Evolutionary conservation across 2,113 vertebrate genomes (phyloP).

Genomic region (Choloepus hoffmanni): DNA sequence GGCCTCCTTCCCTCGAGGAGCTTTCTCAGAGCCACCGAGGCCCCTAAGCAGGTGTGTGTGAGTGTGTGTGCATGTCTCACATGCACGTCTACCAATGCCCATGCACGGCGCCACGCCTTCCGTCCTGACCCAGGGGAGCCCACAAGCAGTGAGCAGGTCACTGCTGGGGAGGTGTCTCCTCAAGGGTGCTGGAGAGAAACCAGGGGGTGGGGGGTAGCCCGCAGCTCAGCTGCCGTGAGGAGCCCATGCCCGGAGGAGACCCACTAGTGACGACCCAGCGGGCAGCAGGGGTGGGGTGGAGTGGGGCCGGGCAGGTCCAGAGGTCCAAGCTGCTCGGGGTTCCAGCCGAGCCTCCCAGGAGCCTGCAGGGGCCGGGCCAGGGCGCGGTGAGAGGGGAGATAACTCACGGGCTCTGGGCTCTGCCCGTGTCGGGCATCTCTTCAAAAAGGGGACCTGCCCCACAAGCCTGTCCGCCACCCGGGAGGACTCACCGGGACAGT

Average conservation of each 20-base stretch:
- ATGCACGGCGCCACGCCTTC: not conserved
- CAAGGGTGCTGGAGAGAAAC: not conserved
- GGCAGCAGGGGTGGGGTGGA: not conserved
- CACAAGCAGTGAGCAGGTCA: not conserved
- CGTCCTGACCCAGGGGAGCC: not conserved
- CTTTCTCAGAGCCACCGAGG: not conserved
- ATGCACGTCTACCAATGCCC: not conserved
- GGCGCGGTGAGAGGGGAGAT: not conserved
- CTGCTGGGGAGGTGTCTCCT: not conserved
- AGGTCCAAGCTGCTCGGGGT: not conserved
- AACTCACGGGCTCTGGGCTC: not conserved
- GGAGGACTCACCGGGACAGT: conserved; percentile 93
- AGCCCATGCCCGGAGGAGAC: too few species aligned
- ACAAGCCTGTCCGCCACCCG: too few species aligned
- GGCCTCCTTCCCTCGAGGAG: not conserved
- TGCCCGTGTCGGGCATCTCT: not conserved
- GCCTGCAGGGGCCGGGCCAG: not conserved
- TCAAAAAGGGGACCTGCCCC: not conserved
- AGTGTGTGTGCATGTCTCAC: not conserved
- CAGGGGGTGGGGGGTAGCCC: too few species aligned
- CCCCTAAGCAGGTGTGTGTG: not conserved
- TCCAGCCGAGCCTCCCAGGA: not conserved
- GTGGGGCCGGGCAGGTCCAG: too few species aligned
- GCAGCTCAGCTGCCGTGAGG: too few species aligned
- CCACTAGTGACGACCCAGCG: not conserved